These are phyloP conservation scores for Lycaon pictus DNA, from an alignment of 2,113 vertebrate genomes.

Conservation along the genomic window DNA sequence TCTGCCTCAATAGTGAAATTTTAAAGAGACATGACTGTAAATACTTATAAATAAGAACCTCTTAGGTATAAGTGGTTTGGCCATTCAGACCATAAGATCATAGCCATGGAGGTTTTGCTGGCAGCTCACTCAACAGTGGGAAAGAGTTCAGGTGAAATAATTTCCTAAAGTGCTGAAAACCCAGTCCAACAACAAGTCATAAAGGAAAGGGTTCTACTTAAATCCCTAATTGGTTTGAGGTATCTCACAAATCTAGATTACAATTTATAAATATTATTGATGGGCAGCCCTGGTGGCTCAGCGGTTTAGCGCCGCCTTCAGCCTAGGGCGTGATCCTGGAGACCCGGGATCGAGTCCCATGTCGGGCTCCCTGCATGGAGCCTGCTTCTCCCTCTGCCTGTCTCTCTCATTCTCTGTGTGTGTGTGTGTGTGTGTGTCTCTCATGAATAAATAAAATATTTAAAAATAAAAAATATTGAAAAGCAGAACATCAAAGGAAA, in stretches of 20 bases:
- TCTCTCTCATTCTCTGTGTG: too few relatives aligned
- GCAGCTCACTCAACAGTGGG: background rate
- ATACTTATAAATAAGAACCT: slow-evolving; percentile 12
- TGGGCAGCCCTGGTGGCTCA: too few relatives aligned
- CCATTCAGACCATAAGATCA: background rate
- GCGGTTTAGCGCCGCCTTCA: too few relatives aligned
- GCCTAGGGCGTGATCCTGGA: too few relatives aligned
- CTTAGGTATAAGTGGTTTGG: background rate
- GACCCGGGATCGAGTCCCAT: too few relatives aligned
- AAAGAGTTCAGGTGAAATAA: background rate
- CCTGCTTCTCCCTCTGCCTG: too few relatives aligned
- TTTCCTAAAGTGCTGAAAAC: background rate
- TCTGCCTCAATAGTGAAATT: slow-evolving; percentile 24
- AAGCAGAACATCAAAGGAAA: slow-evolving; percentile 32
- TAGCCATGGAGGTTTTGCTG: background rate
- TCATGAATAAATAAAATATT: too few relatives aligned
- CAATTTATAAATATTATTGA: background rate
- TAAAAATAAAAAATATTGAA: background rate
- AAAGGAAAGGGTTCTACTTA: background rate
- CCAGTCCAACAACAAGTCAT: background rate
- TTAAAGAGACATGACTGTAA: slow-evolving; percentile 30
- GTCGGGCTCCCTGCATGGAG: too few relatives aligned
- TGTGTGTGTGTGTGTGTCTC: too few relatives aligned
- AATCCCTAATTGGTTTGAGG: background rate
- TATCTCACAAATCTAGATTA: slow-evolving; percentile 20